Base-by-base conservation (phyloP, 2,888 invertebrate species). In the Hybos culiciformis region DNA sequence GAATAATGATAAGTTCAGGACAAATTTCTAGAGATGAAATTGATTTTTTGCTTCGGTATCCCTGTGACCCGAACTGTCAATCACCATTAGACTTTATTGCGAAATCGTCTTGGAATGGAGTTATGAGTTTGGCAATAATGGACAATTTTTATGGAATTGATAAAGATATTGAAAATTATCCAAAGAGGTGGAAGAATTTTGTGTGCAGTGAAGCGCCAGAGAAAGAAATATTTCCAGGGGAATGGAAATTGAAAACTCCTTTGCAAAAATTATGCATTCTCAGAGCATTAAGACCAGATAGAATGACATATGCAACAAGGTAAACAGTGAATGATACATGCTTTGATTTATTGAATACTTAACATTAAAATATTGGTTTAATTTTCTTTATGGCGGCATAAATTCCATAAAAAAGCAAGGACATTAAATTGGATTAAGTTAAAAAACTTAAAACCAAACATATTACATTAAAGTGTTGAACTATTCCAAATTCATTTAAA, bases 151-250 rank as follows among this genome's bases (percentile, higher is more conserved):
- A 80, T 46, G 86, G 83, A 58, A 70, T 94, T 11, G 94, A 94
- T 58, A 81, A 85, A 53, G 93, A 94, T 60, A 83, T 94, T 51
- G 92, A 92, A 66, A 87, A 87, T 2, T 88, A 91, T 8, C 77
- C 81, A 1, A 94, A 93, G 60, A 73, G 85, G 44, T 96, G 96
- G 96, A 83, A 82, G 54, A 91, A 88, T 58, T 90, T 90, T 56
- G 79, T 88, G 1, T 88, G 92, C 55, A 84, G 84, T 29, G 92
- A 93, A 61, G 80, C 80, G 36, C 93, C 94, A 0, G 94, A 96
- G 63, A 78, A 82, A 54, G 93, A 94, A 60, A 90, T 86, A 61
- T 76, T 93, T 54, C 94, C 94, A 0, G 92, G 92, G 46, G 96
- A 96, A 57, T 96, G 94, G 94, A 96, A 94, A 61, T 88, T 85